Percentiles rank a stretch among this genome's conserved stretches.
These are phyloP conservation scores for Caerostris extrusa DNA, from an alignment of 1,140 invertebrate species.

Conservation along the genomic window DNA sequence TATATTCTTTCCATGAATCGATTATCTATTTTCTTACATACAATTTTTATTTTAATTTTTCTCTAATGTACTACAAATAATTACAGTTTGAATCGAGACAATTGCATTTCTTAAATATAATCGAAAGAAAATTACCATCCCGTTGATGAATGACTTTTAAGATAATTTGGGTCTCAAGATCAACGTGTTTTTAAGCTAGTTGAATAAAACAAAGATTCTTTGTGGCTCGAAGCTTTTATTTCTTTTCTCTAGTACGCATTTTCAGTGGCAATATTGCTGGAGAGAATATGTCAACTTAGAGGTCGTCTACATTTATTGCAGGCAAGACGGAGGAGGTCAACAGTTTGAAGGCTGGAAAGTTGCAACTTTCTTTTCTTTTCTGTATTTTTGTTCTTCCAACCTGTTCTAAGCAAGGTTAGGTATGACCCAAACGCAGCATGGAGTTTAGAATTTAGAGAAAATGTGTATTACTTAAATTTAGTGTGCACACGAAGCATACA, in stretches of 20 bases:
- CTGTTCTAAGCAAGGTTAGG: neutral
- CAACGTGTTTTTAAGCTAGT: neutral
- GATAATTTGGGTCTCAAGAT: too few relatives aligned
- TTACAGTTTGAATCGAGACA: too few relatives aligned
- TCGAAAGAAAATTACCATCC: too few relatives aligned
- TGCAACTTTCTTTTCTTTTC: neutral
- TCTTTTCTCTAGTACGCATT: neutral
- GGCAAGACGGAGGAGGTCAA: neutral
- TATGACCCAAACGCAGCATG: neutral
- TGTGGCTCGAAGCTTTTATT: neutral
- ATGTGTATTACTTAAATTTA: slow-evolving; percentile 15
- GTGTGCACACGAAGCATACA: neutral
- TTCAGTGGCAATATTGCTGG: neutral
- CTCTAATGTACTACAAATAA: too few relatives aligned
- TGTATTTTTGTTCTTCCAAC: neutral
- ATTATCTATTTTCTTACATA: too few relatives aligned
- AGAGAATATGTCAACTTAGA: neutral
- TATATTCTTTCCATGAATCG: too few relatives aligned
- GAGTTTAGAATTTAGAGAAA: neutral
- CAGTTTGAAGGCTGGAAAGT: slow-evolving; percentile 29
- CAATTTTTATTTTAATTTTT: too few relatives aligned
- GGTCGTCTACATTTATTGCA: slow-evolving; percentile 21
- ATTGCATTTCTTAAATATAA: too few relatives aligned
- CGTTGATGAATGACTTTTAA: too few relatives aligned
- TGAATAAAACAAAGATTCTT: neutral